Conservation (phyloP, 2,797 vertebrate genomes). For the Platyrinchus mystaceus region DNA sequence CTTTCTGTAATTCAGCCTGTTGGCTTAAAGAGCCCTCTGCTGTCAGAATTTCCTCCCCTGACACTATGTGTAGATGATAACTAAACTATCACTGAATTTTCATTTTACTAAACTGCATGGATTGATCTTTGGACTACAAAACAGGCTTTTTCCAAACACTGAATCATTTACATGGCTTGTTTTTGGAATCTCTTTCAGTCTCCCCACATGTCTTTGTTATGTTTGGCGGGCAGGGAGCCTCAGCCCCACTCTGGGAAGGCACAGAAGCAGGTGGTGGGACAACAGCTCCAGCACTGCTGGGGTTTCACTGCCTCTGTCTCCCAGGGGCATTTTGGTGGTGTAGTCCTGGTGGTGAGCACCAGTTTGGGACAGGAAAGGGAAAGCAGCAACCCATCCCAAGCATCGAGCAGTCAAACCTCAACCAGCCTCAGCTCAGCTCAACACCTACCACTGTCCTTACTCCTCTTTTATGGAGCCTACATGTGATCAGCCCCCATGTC, state of each 20-base stretch:
- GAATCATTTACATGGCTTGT: neutral
- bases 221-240: neutral
- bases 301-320: neutral
- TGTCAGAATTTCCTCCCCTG: neutral
- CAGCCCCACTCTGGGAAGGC: neutral
- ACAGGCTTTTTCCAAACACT: neutral
- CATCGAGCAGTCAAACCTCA: neutral
- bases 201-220: neutral
- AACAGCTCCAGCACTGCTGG: accelerated
- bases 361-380: neutral
- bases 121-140: neutral
- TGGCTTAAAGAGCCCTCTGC: conserved; percentile 21
- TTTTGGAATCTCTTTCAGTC: neutral
- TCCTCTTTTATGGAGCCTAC: neutral
- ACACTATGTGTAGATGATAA: neutral
- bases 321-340: neutral
- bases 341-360: neutral
- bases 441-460: neutral
- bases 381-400: neutral
- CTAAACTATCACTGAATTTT: neutral
- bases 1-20: neutral
- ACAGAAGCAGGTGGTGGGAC: neutral
- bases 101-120: neutral
- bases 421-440: neutral
- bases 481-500: accelerated